These are phyloP conservation scores for Caenorhabditis uteleia DNA, from an alignment of 2,888 invertebrate species.

Conservation along the genomic window DNA sequence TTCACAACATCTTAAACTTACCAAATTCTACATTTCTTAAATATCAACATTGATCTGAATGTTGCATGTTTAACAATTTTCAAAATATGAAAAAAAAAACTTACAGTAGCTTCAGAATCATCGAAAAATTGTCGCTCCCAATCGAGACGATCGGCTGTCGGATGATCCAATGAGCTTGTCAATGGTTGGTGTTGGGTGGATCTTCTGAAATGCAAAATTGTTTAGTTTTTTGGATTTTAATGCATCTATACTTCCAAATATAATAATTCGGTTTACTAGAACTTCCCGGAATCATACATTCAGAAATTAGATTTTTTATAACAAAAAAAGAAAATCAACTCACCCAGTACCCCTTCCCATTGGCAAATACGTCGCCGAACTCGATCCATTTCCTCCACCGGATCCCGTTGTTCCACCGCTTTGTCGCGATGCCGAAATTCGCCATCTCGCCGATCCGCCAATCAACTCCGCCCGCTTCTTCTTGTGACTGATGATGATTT, in stretches of 20 bases:
- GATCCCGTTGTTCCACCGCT: slow-evolving; percentile 23
- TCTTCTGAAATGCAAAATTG: no score
- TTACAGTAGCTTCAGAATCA: slow-evolving; percentile 53
- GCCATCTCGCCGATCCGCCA: slow-evolving; percentile 48
- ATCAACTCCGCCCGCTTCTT: slow-evolving; percentile 52
- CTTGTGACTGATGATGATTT: slow-evolving; percentile 52
- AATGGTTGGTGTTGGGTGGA: slow-evolving; percentile 41
- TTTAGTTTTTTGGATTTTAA: no score
- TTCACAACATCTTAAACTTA: slow-evolving; percentile 28
- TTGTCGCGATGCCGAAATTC: slow-evolving; percentile 45
- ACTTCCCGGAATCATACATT: no score
- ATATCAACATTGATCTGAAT: slow-evolving; percentile 37
- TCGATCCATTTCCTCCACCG: slow-evolving; percentile 9
- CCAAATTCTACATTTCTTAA: slow-evolving; percentile 3
- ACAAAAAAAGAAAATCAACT: background rate
- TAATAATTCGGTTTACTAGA: no score
- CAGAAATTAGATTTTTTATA: no score
- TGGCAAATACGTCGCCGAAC: slow-evolving; percentile 28
- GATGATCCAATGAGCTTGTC: slow-evolving; percentile 44
- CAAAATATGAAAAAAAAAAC: slow-evolving; percentile 4
- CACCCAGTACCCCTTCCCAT: slow-evolving; percentile 28
- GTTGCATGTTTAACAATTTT: background rate
- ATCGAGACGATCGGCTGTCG: slow-evolving; percentile 53
- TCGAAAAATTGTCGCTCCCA: slow-evolving; percentile 67
- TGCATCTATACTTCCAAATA: no score